These are phyloP conservation scores for Megamerina dolium DNA, from an alignment of 2,888 invertebrate genomes.

Conservation along the genomic window DNA sequence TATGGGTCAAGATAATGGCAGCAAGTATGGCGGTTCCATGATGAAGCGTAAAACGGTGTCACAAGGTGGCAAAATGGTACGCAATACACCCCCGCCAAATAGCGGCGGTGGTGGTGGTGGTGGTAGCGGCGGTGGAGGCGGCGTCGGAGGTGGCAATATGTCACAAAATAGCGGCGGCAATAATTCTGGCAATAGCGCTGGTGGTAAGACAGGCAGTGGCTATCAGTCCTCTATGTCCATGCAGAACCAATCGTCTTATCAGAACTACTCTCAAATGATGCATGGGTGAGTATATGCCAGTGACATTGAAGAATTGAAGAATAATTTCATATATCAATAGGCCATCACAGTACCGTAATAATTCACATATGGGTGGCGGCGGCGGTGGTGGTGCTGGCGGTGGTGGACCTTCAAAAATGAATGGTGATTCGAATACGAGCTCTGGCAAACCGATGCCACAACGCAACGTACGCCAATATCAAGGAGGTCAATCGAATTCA, in stretches of 20 bases:
- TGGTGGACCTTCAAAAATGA: conserved; percentile 37
- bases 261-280: conserved; percentile 33
- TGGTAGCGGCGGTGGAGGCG: conserved; percentile 15
- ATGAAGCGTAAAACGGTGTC: conserved; percentile 65
- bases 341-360: conserved; percentile 35
- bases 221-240: conserved; percentile 38
- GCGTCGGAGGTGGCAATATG: conserved; percentile 18
- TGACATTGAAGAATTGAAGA: too few relatives aligned
- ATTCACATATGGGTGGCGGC: conserved; percentile 31
- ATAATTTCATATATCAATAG: conserved; percentile 25
- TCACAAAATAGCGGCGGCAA: conserved; percentile 18
- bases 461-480: conserved; percentile 43
- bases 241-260: conserved; percentile 38
- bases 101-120: conserved; percentile 21
- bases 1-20: conserved; percentile 23
- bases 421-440: conserved; percentile 39
- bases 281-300: conserved; percentile 28
- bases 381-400: too few relatives aligned
- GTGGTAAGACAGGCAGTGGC: conserved; percentile 22
- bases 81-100: conserved; percentile 56
- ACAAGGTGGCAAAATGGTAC: conserved; percentile 54
- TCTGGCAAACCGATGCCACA: conserved; percentile 42
- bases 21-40: conserved; percentile 54
- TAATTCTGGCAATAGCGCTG: conserved; percentile 17
- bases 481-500: conserved; percentile 35